Conservation (phyloP, 2,888 invertebrate species). For the Caprella mutica region DNA sequence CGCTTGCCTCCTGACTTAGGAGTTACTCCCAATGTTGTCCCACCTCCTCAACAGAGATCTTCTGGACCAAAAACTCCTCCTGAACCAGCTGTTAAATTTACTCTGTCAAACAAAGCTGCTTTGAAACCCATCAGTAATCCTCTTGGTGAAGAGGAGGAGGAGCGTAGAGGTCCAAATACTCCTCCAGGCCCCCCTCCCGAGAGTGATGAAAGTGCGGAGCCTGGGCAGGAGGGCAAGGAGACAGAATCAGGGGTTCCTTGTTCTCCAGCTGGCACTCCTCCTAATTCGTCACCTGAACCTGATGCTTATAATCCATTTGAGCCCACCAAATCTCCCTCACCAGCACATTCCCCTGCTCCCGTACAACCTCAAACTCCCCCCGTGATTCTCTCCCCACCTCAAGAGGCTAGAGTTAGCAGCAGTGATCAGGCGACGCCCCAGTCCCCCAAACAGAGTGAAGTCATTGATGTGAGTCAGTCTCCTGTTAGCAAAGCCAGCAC, state of each 20-base stretch:
- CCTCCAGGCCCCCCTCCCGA: slow-evolving; percentile 49
- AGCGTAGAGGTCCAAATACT: slow-evolving; percentile 57
- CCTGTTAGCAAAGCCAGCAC: slow-evolving; percentile 37
- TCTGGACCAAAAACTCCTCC: slow-evolving; percentile 63
- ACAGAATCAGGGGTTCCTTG: slow-evolving; percentile 21
- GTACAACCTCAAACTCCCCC: slow-evolving; percentile 50
- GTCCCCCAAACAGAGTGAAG: slow-evolving; percentile 13
- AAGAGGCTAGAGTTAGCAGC: slow-evolving; percentile 31
- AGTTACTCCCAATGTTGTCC: slow-evolving; percentile 8
- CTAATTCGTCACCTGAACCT: slow-evolving; percentile 26
- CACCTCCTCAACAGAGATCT: slow-evolving; percentile 24
- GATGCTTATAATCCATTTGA: slow-evolving; percentile 85
- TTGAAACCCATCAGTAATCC: slow-evolving; percentile 50
- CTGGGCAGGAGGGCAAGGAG: slow-evolving; percentile 21
- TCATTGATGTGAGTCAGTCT: slow-evolving; percentile 1
- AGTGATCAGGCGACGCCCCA: slow-evolving; percentile 29
- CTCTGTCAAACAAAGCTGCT: slow-evolving; percentile 42
- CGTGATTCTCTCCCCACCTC: slow-evolving; percentile 43
- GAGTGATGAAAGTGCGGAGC: slow-evolving; percentile 25
- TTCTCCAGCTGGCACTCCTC: slow-evolving; percentile 27
- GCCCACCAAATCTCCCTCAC: slow-evolving; percentile 69
- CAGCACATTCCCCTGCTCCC: slow-evolving; percentile 44
- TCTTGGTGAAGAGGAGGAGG: slow-evolving; percentile 47
- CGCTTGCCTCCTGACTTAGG: slow-evolving; percentile 31
- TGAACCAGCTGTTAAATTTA: slow-evolving; percentile 58